Conservation (phyloP, 2,113 vertebrate genomes). For the Suncus etruscus region DNA sequence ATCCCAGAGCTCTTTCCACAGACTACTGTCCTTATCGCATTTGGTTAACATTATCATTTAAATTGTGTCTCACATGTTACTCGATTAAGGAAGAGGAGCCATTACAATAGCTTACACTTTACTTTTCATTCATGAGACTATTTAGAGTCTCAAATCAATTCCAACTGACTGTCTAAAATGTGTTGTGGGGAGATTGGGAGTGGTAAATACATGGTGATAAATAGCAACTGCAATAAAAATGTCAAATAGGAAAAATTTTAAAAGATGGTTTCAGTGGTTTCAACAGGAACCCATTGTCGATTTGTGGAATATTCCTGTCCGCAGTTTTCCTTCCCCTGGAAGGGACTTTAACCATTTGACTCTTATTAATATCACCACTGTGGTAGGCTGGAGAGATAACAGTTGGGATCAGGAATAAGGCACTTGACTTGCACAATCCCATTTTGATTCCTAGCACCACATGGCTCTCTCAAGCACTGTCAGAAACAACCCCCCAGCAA, state of each 20-base stretch:
- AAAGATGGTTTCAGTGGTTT: not conserved
- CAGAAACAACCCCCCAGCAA: too few relatives aligned
- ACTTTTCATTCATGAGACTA: slow-evolving; percentile 63
- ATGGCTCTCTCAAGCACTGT: too few relatives aligned
- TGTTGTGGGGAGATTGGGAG: slow-evolving; percentile 1
- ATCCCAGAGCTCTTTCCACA: not conserved
- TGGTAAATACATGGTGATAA: slow-evolving; percentile 54
- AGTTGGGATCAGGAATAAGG: too few relatives aligned
- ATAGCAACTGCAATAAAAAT: slow-evolving; percentile 58
- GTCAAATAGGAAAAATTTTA: not conserved
- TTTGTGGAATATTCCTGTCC: not conserved
- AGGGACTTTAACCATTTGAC: slow-evolving; percentile 58
- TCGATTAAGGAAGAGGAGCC: slow-evolving; percentile 66
- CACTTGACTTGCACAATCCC: too few relatives aligned
- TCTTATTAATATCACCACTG: slow-evolving; percentile 40
- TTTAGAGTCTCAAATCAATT: slow-evolving; percentile 74
- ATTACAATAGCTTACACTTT: slow-evolving; percentile 63
- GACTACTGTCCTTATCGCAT: slow-evolving; percentile 2
- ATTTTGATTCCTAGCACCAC: too few relatives aligned
- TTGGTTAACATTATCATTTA: slow-evolving; percentile 78
- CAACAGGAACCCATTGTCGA: not conserved
- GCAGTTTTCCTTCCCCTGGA: not conserved
- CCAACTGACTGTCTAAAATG: slow-evolving; percentile 71
- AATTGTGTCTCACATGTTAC: slow-evolving; percentile 70
- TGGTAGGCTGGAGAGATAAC: too few relatives aligned